Base-by-base conservation (phyloP, 1,140 invertebrate genomes). In the Bombus balteatus region DNA sequence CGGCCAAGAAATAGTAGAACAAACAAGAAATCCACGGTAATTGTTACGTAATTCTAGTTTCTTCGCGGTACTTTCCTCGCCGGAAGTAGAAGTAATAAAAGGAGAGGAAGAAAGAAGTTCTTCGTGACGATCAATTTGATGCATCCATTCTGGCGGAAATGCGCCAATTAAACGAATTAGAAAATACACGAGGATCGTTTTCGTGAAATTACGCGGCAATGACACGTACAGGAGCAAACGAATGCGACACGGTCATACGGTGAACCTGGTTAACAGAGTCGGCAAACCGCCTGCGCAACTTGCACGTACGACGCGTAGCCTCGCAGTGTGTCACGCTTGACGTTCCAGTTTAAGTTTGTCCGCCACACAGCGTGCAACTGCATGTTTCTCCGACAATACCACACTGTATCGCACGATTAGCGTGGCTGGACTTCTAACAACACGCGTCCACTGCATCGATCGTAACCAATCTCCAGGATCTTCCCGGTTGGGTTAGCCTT, bases 261-360 rank as follows among this genome's bases (percentile, higher is more conserved):
- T 78, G 75, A 78, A 78, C 82, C 62, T 78, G 75, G 65, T 53
- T 74, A 80, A 75, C 70, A 73, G 47, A 83, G 86, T 68, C 75
- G 18, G 76, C 66, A 87, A 41, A 83, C 70, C 77, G 88, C 85
- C 85, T 89, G 89, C 89, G 88, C 88, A 77, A 79, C 76, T 89
- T 74, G 65, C 41, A 72, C 47, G 78, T 81, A 81, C 70, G 37
- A 13, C 72, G 53, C 37, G 66, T 82, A 71, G 85, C 10, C 80
- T 28, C 72, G 10, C 25, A 57, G 75, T 76, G 71, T 81, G 71
- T 84, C 86, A 87, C 91, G 92, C 91, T 92, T 91, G 89, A 91
- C 90, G 94, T 94, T 94, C 91, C 91, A 94, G 94, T 94, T 91
- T 88, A 91, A 91, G 88, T 92, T 90, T 77, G 89, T 85, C 88